Conservation (phyloP, 2,888 invertebrate species). For the Myathropa florea region DNA sequence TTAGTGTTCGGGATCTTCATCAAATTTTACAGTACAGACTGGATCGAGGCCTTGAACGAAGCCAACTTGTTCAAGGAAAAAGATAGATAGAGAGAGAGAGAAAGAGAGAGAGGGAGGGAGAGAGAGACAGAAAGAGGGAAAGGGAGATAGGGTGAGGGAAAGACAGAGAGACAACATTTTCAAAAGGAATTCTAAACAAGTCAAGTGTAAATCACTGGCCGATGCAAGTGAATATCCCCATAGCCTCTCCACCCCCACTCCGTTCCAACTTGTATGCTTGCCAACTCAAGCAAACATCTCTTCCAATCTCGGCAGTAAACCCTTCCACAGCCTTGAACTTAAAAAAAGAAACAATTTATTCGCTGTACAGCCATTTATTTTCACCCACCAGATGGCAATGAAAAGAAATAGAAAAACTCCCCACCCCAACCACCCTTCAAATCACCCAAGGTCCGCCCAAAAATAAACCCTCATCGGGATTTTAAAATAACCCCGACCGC, state of each 20-base stretch:
- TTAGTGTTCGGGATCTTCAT: too few relatives aligned
- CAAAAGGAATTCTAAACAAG: too few relatives aligned
- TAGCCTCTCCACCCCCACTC: not conserved
- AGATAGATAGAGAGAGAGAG: too few relatives aligned
- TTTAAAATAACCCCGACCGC: slow-evolving; percentile 3
- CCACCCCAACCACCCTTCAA: not conserved
- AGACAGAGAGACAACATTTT: too few relatives aligned
- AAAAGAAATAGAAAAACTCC: not conserved
- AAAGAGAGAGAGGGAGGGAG: too few relatives aligned
- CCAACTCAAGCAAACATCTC: not conserved
- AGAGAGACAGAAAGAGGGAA: too few relatives aligned
- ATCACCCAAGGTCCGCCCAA: not conserved
- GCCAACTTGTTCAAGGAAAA: too few relatives aligned
- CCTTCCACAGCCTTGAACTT: not conserved
- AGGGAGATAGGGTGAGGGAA: too few relatives aligned
- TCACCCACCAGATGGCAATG: not conserved
- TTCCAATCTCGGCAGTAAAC: not conserved
- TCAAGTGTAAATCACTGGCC: too few relatives aligned
- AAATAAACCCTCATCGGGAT: not conserved
- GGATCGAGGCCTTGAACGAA: too few relatives aligned
- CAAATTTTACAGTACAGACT: too few relatives aligned
- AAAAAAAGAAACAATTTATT: too few relatives aligned
- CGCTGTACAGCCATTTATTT: not conserved
- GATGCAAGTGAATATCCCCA: not conserved
- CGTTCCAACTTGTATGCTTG: not conserved